Conservation (phyloP, 2,888 invertebrate species). For the Phyllotreta striolata region DNA sequence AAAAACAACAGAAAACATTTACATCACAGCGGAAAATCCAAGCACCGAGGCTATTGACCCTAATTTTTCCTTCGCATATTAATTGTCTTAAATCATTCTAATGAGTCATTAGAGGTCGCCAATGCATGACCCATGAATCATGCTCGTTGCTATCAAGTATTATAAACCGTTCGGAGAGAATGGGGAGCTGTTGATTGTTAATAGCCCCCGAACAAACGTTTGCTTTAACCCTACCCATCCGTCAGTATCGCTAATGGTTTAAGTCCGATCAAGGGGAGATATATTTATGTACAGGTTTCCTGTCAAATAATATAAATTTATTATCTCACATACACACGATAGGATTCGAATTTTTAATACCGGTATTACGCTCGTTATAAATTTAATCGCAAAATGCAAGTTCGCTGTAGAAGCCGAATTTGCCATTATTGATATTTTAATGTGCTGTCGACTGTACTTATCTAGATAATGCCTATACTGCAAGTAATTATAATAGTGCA, state of each 20-base stretch:
- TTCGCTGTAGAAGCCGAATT: conserved; percentile 12
- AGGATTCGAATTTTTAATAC: no score
- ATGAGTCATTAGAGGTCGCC: no score
- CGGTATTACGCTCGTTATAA: no score
- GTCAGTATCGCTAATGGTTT: conserved; percentile 3
- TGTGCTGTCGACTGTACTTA: conserved; percentile 5
- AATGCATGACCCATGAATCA: no score
- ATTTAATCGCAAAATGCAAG: neutral
- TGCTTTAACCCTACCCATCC: conserved; percentile 11
- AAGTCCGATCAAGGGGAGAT: conserved; percentile 1
- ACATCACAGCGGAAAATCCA: no score
- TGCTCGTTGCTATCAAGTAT: no score
- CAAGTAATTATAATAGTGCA: neutral
- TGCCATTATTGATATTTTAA: conserved; percentile 10
- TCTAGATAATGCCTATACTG: neutral
- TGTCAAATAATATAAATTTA: neutral
- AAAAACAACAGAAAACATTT: neutral
- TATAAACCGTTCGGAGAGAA: no score
- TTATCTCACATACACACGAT: conserved; percentile 2
- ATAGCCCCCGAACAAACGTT: conserved; percentile 16
- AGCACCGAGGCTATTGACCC: no score
- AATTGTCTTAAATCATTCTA: no score
- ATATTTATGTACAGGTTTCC: no score
- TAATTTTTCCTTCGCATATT: no score
- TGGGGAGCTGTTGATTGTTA: no score